phyloP scores from a whole-genome alignment of 2,113 vertebrate genomes.

The Vicugna pacos region DNA sequence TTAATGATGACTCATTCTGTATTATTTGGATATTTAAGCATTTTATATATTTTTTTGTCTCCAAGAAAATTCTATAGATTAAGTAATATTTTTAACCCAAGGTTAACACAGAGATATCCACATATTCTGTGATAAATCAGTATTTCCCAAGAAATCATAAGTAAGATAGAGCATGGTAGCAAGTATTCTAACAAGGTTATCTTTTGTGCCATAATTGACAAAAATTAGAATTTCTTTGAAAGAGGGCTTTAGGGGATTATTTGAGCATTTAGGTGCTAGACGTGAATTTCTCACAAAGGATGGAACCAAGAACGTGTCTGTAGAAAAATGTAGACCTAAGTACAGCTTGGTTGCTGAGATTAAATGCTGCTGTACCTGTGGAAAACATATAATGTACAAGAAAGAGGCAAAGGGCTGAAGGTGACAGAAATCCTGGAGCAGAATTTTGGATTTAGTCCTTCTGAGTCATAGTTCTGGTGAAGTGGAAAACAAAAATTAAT shows the following conservation, averaged over 20 bases:
- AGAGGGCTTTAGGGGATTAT: neutral
- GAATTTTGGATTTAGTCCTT: neutral
- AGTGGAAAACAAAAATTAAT: neutral
- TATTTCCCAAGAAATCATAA: neutral
- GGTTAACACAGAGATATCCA: neutral
- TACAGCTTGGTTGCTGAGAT: neutral
- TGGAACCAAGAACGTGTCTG: neutral
- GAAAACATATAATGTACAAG: neutral
- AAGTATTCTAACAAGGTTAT: neutral
- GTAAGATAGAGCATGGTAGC: neutral
- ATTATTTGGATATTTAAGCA: conserved; percentile 3
- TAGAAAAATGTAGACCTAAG: neutral
- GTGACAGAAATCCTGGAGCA: neutral
- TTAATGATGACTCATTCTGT: neutral
- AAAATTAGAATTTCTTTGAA: neutral
- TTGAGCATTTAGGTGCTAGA: neutral
- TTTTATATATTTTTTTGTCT: neutral
- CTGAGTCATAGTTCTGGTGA: neutral
- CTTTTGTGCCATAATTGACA: neutral
- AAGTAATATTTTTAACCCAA: fast-evolving
- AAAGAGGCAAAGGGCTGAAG: neutral
- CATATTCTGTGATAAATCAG: neutral
- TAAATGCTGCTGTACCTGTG: neutral
- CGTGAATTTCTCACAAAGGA: neutral
- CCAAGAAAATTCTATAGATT: neutral